Evolutionary conservation across 1,140 invertebrate genomes (phyloP), one percentile per base, ranked within the genome.

Genomic region (Brachionus manjavacas): DNA sequence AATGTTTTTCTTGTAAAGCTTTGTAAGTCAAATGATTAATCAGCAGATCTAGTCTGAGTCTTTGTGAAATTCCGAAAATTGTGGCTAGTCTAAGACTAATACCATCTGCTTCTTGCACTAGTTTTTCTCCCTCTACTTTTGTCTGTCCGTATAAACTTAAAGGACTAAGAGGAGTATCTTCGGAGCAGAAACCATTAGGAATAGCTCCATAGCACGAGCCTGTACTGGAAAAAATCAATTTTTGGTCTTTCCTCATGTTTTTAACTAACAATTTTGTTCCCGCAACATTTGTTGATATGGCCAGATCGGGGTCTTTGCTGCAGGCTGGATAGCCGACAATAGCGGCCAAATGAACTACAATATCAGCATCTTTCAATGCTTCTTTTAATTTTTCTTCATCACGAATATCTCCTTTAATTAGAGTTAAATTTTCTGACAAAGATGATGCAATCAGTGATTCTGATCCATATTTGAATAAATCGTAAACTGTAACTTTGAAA

Each of bases 301-400:
- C 87, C 16, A 85, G 52, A 8, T 78, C 79, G 4, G 85, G 87
- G 49, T 87, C 74, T 28, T 85, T 79, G 31, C 87, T 86, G 46
- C 87, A 87, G 8, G 87, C 87, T n/a, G 87, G 87, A 80, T 87
- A 87, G 7, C 87, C 87, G 14, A 87, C 87, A 39, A 87, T 83
- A 1, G 87, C 87, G 1, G 87, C 87, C 84, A 87, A 81, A 81
- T 87, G 87, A 74, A 87, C 78, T n/a, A 87, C 85, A 6, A 85
- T 84, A 74, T 86, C 86, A 6, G 85, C 86, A 9, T 85, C 49
- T 23, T 85, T 52, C 20, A 87, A 12, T 12, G 72, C 86, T 3
- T 70, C 1, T 9, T 72, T 25, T 25, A 87, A 25, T 9, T 66
- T n/a, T 3, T 68, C 41, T 52, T 78, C 78, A 46, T 87, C 85